Evolutionary conservation across 2,888 invertebrate species (phyloP), one percentile per base, ranked within the genome.

Genomic region (Cheilosia grossa): DNA sequence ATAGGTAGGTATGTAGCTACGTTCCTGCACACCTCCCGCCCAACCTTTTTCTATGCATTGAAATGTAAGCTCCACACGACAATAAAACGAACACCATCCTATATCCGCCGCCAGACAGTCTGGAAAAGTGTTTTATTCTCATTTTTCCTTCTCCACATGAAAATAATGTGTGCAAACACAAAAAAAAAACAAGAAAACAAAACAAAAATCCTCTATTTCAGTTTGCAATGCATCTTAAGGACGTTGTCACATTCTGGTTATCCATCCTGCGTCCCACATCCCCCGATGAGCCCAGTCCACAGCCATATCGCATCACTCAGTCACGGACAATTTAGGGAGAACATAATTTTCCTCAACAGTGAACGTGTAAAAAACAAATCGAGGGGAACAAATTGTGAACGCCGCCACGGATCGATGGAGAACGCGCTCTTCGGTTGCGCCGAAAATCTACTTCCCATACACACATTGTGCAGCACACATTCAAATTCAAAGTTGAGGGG

Each of bases 101-200:
- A 63, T 51, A 9, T 30, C 30, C 53, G 74, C 72, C 75, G 81
- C 75, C 85, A 85, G 85, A 85, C 80, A 77, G 85, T 85, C 85
- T 85, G 51, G 42, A 75, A 69, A 75, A 70, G 64, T 83, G 61
- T 85, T 85, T 85, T 81, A 75, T 81, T 81, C 75, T 70, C 44
- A 53, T 77, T 77, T 77, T 66, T 58, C 17, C 54, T 59, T 59
- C 58, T 51, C 44, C 51, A 24, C 51, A 67, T 51, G 33, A 66
- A 47, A 17, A 64, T 37, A 49, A 64, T 58, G 47, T 42, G 40
- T 42, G 42, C 53, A 67, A 42, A 53, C 15, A 58, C 7, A 17
- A 54, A 74, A 19, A 19, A 33, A 54, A 19, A 27, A 10, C 2
- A 56, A 40, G 10, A 61, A 53, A 49, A 24, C 6, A 2, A 1